These are phyloP conservation scores for Drosophila nr. perissopoda DNA, from an alignment of 2,888 invertebrate genomes.

Conservation along the genomic window DNA sequence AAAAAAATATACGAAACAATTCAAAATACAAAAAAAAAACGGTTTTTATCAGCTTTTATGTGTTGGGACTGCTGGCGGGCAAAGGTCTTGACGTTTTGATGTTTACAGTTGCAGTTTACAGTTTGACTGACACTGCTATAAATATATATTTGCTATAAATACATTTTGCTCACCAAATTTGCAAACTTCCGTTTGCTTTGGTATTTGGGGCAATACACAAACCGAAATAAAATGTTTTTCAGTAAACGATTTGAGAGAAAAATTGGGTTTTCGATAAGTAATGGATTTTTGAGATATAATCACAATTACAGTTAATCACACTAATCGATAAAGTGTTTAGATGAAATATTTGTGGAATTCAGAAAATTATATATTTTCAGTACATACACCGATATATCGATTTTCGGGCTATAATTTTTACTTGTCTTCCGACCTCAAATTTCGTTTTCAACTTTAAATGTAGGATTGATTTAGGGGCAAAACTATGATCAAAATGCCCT, in stretches of 20 bases:
- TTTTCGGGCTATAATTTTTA: too few relatives aligned
- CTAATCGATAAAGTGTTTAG: background rate
- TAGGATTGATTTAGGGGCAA: too few relatives aligned
- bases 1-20: conserved; percentile 32
- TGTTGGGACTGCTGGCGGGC: conserved; percentile 58
- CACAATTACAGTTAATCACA: background rate
- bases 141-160: conserved; percentile 6
- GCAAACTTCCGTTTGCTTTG: background rate
- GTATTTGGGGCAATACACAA: background rate
- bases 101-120: conserved; percentile 33
- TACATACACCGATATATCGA: too few relatives aligned
- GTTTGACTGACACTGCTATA: conserved; percentile 26
- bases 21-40: conserved; percentile 40
- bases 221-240: background rate
- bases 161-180: background rate
- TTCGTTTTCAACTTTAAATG: too few relatives aligned
- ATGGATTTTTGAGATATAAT: background rate
- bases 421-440: too few relatives aligned
- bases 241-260: too few relatives aligned
- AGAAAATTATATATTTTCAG: too few relatives aligned
- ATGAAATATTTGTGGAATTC: too few relatives aligned
- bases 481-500: too few relatives aligned
- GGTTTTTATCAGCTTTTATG: conserved; percentile 70
- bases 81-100: conserved; percentile 30
- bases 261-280: background rate